Conservation (phyloP, 2,888 invertebrate species). For the Malthinus flaveolus region DNA sequence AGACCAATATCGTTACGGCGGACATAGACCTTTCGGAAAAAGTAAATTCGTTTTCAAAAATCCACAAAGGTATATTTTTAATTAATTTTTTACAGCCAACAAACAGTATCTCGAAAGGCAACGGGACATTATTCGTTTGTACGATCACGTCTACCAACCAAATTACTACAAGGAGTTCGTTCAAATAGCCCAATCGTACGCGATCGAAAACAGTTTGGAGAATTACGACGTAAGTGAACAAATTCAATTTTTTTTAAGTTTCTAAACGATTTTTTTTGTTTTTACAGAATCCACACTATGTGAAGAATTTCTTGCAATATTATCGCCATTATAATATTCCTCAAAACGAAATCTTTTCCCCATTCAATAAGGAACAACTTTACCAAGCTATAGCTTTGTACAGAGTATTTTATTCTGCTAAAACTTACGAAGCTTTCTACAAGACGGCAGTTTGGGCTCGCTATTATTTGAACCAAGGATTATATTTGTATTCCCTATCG, state of each 20-base stretch:
- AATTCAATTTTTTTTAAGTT: background rate
- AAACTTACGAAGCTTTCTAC: constrained; percentile 71
- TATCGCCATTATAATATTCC: constrained; percentile 62
- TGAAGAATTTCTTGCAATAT: constrained; percentile 60
- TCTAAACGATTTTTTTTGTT: constrained; percentile 11
- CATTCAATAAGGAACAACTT: constrained; percentile 62
- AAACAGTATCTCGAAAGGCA: background rate
- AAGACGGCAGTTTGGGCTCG: constrained; percentile 71
- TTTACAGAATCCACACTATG: constrained; percentile 60
- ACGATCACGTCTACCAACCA: constrained; percentile 67
- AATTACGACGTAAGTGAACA: background rate
- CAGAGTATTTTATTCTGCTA: constrained; percentile 69
- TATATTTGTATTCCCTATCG: constrained; percentile 68
- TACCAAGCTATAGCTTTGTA: constrained; percentile 67
- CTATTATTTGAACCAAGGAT: constrained; percentile 67
- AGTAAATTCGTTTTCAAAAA: background rate
- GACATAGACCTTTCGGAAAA: background rate
- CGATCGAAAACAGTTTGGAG: background rate
- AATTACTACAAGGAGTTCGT: constrained; percentile 58
- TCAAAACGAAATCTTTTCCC: constrained; percentile 63
- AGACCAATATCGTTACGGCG: background rate
- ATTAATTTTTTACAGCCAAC: background rate
- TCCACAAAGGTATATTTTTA: no score
- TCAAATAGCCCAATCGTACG: constrained; percentile 63
- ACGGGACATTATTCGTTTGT: constrained; percentile 44